Evolutionary conservation across 2,888 invertebrate species (phyloP), one percentile per base, ranked within the genome.

Genomic region (Drosophila mimetica): DNA sequence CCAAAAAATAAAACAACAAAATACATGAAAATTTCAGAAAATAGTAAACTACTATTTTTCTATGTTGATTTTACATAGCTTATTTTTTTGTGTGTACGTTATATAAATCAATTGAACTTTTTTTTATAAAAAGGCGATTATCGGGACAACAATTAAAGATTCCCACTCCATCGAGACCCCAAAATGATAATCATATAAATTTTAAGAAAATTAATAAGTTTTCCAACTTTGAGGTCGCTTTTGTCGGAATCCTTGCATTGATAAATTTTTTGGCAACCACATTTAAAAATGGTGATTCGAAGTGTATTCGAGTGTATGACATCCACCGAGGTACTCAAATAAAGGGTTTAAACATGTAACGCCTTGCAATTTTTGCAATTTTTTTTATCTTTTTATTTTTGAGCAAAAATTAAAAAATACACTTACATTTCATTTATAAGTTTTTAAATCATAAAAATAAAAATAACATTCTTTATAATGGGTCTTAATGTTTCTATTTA

Each of bases 341-440:
- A n/a, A n/a, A 34, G 34, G 34, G 34, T n/a, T 34, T 34, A 34
- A 34, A n/a, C n/a, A n/a, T 34, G 32, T 34, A 34, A 34, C 32
- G 32, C n/a, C 32, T 4, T 22, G 22, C 6, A 22, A 22, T 22
- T 22, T n/a, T 34, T 34, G 32, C n/a, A 34, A 34, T n/a, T 34
- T 34, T 32, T n/a, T 34, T 34, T 6, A 28, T n/a, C 22, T 34
- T 34, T 34, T 34, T n/a, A 34, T 34, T 34, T 34, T 34, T 34
- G 32, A 34, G 13, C n/a, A n/a, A 34, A 34, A 34, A n/a, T 34
- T 0, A n/a, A 34, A n/a, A 25, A 25, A 25, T 25, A 7, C 25
- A 25, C 25, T 25, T 25, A 25, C 25, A 25, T 25, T 25, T 25
- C 25, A 25, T 25, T 25, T 25, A 25, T 25, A 25, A 34, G 34